Evolutionary conservation across 23 tunicate genomes (phyloP).

Genomic region (Ciona savignyi): DNA sequence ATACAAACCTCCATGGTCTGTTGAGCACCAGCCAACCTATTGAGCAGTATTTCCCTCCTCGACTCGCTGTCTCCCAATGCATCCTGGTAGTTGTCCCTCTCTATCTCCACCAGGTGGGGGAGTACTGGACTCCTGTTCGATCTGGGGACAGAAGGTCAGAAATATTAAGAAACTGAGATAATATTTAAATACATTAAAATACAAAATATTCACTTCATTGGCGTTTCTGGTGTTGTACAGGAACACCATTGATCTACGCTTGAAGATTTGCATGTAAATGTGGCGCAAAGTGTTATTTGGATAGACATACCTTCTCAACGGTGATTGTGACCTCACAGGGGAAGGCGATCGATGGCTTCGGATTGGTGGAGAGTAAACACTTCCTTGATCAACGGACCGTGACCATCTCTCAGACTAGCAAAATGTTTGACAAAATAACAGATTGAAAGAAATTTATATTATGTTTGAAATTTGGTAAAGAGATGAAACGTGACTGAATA

Average conservation of each 20-base stretch:
- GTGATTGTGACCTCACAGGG: constrained; percentile 62
- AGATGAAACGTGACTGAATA: too few relatives aligned
- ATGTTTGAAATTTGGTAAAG: too few relatives aligned
- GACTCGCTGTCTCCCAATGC: constrained; percentile 82
- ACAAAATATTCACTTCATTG: background rate
- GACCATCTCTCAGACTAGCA: constrained; percentile 47
- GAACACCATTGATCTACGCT: too few relatives aligned
- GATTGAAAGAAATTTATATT: background rate
- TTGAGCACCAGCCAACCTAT: constrained; percentile 65
- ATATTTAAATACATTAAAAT: too few relatives aligned
- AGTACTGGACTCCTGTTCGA: constrained; percentile 15
- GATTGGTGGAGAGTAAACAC: constrained; percentile 17
- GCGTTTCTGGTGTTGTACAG: too few relatives aligned
- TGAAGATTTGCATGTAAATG: too few relatives aligned
- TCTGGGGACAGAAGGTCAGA: too few relatives aligned
- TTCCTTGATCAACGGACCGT: constrained; percentile 38
- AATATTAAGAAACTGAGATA: background rate
- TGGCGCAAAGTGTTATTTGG: too few relatives aligned
- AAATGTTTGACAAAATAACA: constrained; percentile 7
- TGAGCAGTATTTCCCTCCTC: constrained; percentile 43
- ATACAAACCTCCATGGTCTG: constrained; percentile 68
- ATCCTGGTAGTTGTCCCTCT: constrained; percentile 67
- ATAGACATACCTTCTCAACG: constrained; percentile 40
- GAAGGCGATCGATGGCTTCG: constrained; percentile 56
- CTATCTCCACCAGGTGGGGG: constrained; percentile 64